Base-by-base conservation (phyloP, 2,888 invertebrate species). In the Cyaniris semiargus region DNA sequence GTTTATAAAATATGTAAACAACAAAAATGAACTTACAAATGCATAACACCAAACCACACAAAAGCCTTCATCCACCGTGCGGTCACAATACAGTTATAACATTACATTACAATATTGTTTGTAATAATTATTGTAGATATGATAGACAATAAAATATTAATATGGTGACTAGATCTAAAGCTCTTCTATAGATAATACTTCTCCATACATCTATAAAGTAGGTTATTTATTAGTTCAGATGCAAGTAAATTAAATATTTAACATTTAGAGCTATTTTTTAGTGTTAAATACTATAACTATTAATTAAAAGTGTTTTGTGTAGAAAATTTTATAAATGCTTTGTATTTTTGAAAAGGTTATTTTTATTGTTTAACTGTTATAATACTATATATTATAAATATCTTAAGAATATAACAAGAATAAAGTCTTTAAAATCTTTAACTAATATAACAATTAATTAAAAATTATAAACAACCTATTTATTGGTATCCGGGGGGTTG, bases 401-500 rank as follows among this genome's bases (percentile, higher is more conserved):
- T 53, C 48, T 74, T 53, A 74, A 27, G 27, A 66, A 74, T 53
- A 74, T 74, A 74, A 74, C 27, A 74, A 27, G 2, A 53, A 74
- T 74, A 53, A 48, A 74, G 74, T 74, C 74, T 74, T 74, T 74
- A 27, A 66, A 66, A 66, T 31, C 27, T 31, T 31, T 31, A 66
- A 66, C 66, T 27, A 66, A 66, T 27, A 66, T 5, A 31, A 74
- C 18, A 74, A 31, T 27, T 53, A 53, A 48, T 53, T 53, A 74
- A n/a, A 38, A 53, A 23, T 44, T 72, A 44, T 71, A 21, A n/a
- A 38, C n/a, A 34, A 74, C 27, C 27, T 76, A 76, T 58, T 89
- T 84, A 92, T 78, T 90, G 90, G 76, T 95, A 79, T 95, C 96
- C 10, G 97, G 97, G 15, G 97, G 97, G 91, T 97, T 97, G 84